Evolutionary conservation across 2,888 invertebrate genomes (phyloP), one percentile per base, ranked within the genome.

Genomic region (Acrobasis consociella): DNA sequence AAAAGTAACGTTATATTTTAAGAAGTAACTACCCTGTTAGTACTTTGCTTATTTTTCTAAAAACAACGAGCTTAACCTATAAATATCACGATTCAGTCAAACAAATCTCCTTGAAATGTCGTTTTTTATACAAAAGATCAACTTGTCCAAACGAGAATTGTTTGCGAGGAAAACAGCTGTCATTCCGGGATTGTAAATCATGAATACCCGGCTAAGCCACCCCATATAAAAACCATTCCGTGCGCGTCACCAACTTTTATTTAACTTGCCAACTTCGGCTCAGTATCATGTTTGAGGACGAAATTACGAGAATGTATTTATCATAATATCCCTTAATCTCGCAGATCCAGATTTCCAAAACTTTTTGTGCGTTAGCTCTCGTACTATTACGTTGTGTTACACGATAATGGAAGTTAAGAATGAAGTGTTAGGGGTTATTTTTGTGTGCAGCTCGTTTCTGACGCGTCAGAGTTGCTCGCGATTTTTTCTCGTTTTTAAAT

Each of bases 401-500:
- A 17, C 55, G 49, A 69, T 62, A 63, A 60, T 62, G 52, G 52
- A 49, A 60, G 65, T 64, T 67, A 72, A 62, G 15, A 11, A 49
- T 37, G 50, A 62, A 59, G 10, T 0, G 5, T 22, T 67, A 70
- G 64, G 60, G 56, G 51, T 53, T 37, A 60, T 61, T 71, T 67
- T 71, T 56, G 65, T 65, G 61, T 65, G 67, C 42, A 60, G 61
- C 64, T 62, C 60, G 52, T 39, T 60, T 58, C 55, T 69, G 70
- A 66, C 67, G 67, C 68, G 65, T 70, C 69, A 67, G 65, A 64
- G 63, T 63, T 64, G 62, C 66, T 62, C 52, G 67, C 64, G 67
- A 69, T 72, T 75, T 78, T 81, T 83, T 80, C 69, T 74, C 66
- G 72, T 74, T 83, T 83, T 85, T 81, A 85, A 85, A 85, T 80